Evolutionary conservation across 2,797 vertebrate genomes (phyloP).

Genomic region (Mus spretus): DNA sequence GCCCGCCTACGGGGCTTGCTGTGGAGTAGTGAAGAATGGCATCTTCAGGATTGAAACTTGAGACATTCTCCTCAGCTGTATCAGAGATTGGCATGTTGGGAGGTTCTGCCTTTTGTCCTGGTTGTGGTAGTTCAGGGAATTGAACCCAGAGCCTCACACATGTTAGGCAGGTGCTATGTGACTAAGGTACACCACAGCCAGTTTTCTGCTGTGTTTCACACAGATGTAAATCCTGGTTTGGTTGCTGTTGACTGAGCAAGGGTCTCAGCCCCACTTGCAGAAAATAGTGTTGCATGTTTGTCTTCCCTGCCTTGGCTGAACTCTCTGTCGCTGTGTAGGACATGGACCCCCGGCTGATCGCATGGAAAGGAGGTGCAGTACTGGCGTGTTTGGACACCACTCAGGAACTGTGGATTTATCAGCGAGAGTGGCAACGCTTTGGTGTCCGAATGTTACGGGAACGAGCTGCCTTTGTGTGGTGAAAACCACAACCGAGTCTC

Average conservation of each 20-base stretch:
- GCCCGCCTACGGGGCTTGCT: neutral
- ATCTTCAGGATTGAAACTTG: conserved; percentile 26
- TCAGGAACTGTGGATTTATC: conserved; percentile 98
- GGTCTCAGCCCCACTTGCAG: neutral
- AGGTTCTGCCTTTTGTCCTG: neutral
- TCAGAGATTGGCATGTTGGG: neutral
- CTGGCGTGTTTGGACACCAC: conserved; percentile 98
- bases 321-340: conserved; percentile 89
- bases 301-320: neutral
- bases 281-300: neutral
- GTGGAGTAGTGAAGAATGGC: neutral
- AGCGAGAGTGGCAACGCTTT: conserved; percentile 97
- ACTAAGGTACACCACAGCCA: too few species aligned
- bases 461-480: conserved; percentile 97
- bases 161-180: neutral
- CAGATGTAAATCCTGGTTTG: neutral
- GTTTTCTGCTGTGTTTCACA: neutral
- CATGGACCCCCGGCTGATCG: conserved; percentile 96
- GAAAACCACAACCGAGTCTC: neutral
- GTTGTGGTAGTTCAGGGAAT: neutral
- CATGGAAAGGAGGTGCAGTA: conserved; percentile 98
- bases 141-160: neutral
- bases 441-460: conserved; percentile 97
- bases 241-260: neutral
- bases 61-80: neutral